Evolutionary conservation across 2,113 vertebrate genomes (phyloP).

Genomic region (Menidia beryllina): DNA sequence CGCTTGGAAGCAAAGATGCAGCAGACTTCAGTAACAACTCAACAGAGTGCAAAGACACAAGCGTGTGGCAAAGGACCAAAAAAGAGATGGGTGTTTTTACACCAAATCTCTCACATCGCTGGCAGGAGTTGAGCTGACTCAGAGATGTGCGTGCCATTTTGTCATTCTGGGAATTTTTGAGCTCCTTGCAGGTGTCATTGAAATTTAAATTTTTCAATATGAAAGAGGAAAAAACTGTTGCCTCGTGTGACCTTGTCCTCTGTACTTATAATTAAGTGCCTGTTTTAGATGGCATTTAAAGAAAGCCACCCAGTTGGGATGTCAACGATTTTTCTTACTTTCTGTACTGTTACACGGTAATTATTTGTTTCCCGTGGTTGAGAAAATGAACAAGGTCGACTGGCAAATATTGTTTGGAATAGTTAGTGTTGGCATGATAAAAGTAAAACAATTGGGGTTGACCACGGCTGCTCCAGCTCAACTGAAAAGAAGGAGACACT

Average conservation of each 20-base stretch:
- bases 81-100: neutral
- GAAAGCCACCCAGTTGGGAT: constrained; percentile 14
- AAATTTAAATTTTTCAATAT: neutral
- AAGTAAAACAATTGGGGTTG: no score
- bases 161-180: no score
- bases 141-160: neutral
- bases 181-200: no score
- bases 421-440: no score
- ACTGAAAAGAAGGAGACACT: no score
- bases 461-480: no score
- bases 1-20: constrained; percentile 30
- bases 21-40: constrained; percentile 28
- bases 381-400: no score
- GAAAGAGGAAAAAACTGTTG: neutral
- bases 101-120: constrained; percentile 16
- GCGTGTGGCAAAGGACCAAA: constrained; percentile 21
- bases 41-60: constrained; percentile 24
- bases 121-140: constrained; percentile 31
- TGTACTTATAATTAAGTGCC: neutral
- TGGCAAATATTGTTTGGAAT: no score
- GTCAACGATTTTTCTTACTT: constrained; percentile 27
- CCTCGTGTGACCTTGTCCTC: neutral
- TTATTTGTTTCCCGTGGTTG: no score
- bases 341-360: no score
- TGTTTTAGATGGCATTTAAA: constrained; percentile 2